Conservation (phyloP, 2,888 invertebrate species). For the Melieria omissa region DNA sequence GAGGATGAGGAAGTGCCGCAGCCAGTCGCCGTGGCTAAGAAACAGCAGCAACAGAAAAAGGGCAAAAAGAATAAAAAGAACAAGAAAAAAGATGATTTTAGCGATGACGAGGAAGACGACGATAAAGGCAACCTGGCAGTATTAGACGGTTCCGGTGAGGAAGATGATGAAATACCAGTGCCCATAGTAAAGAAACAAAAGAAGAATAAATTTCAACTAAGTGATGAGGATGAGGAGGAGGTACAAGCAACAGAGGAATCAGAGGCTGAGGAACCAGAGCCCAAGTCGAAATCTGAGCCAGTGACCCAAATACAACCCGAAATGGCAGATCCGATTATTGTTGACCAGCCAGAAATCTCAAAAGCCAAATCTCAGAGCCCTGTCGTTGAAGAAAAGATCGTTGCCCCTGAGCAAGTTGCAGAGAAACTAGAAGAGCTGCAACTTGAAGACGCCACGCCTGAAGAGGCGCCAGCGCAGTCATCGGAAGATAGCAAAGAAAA, state of each 20-base stretch:
- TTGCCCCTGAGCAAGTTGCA: constrained; percentile 38
- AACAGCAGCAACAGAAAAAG: constrained; percentile 53
- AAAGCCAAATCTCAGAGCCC: neutral
- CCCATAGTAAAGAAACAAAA: constrained; percentile 57
- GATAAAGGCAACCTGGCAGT: constrained; percentile 16
- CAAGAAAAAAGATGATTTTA: constrained; percentile 57
- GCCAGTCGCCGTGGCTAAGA: constrained; percentile 48
- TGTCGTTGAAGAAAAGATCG: neutral
- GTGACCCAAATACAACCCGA: neutral
- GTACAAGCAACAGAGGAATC: constrained; percentile 48
- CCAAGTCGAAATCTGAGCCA: neutral
- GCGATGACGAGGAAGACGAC: constrained; percentile 54
- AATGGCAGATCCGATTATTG: neutral
- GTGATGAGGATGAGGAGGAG: constrained; percentile 57
- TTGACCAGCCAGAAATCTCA: neutral
- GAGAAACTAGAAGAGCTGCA: constrained; percentile 56
- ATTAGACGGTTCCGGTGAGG: constrained; percentile 58
- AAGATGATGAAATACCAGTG: constrained; percentile 42
- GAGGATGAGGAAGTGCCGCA: constrained; percentile 28
- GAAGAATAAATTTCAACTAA: constrained; percentile 48
- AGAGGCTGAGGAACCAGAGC: constrained; percentile 31
- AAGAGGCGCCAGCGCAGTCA: neutral
- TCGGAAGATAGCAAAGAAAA: constrained; percentile 47
- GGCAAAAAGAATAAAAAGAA: constrained; percentile 58
- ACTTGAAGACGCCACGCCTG: constrained; percentile 22